Percentiles rank a stretch among this genome's conserved stretches.
Evolutionary conservation across 53 echinoderm and acorn worm genomes (phyloP).

Genomic region (Patiria pectinifera): DNA sequence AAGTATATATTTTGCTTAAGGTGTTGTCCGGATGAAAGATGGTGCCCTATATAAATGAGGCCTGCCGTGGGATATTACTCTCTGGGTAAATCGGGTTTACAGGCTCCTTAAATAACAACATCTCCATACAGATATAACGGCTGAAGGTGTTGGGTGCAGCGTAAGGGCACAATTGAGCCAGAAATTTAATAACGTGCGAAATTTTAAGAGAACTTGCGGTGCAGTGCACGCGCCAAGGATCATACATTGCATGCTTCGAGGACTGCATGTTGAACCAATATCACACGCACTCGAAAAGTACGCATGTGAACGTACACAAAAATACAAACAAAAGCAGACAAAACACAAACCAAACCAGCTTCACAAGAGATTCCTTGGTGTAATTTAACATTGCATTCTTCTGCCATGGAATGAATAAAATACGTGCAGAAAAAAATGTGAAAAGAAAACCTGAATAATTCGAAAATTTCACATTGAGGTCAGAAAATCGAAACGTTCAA

Average conservation of each 20-base stretch:
- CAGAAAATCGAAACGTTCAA: too few relatives aligned
- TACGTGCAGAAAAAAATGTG: too few relatives aligned
- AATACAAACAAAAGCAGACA: too few relatives aligned
- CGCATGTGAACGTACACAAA: neutral
- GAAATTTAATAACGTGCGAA: neutral
- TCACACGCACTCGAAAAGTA: too few relatives aligned
- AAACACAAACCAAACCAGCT: too few relatives aligned
- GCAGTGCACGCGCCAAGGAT: neutral
- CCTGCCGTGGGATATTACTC: neutral
- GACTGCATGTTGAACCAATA: neutral
- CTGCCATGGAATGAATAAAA: too few relatives aligned
- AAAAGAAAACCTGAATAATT: too few relatives aligned
- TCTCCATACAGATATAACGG: neutral
- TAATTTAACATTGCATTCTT: too few relatives aligned
- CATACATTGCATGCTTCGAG: neutral
- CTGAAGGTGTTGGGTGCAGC: neutral
- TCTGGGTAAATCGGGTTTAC: neutral
- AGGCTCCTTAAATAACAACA: neutral
- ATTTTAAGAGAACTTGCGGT: neutral
- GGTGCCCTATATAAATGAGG: neutral
- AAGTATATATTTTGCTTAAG: neutral
- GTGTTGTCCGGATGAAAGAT: neutral
- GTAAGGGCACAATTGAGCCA: neutral
- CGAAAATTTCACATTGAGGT: too few relatives aligned
- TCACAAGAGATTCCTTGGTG: too few relatives aligned